Evolutionary conservation across 2,888 invertebrate genomes (phyloP).

Genomic region (Lasioglossum leucozonium): DNA sequence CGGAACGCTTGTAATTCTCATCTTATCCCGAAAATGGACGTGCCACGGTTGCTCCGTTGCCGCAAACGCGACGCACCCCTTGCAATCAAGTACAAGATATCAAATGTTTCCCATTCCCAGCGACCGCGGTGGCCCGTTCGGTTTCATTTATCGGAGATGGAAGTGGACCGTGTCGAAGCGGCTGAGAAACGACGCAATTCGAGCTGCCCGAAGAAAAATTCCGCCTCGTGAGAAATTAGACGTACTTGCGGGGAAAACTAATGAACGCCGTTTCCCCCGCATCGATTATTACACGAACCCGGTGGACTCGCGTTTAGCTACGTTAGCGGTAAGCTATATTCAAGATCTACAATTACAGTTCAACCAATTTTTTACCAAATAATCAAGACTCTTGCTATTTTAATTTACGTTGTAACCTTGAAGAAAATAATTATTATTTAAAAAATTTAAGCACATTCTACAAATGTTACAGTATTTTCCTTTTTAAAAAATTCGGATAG

Average conservation of each 20-base stretch:
- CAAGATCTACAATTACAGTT: not conserved
- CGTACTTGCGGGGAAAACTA: conserved; percentile 16
- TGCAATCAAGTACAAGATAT: conserved; percentile 76
- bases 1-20: conserved; percentile 77
- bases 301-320: not conserved
- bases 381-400: not conserved
- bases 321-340: no score
- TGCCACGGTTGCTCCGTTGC: conserved; percentile 57
- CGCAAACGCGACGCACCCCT: conserved; percentile 69
- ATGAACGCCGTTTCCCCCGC: not conserved
- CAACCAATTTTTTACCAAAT: not conserved
- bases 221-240: conserved; percentile 37
- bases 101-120: conserved; percentile 70
- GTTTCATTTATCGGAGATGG: conserved; percentile 71
- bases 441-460: not conserved
- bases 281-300: not conserved
- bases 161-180: conserved; percentile 60
- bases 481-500: not conserved
- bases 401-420: not conserved
- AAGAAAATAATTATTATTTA: not conserved
- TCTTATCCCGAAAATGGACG: conserved; percentile 78
- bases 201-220: conserved; percentile 20
- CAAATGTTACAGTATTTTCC: not conserved
- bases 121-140: conserved; percentile 44
- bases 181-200: conserved; percentile 54